Evolutionary conservation across 1,140 invertebrate genomes (phyloP).

Genomic region (Triops cancriformis): DNA sequence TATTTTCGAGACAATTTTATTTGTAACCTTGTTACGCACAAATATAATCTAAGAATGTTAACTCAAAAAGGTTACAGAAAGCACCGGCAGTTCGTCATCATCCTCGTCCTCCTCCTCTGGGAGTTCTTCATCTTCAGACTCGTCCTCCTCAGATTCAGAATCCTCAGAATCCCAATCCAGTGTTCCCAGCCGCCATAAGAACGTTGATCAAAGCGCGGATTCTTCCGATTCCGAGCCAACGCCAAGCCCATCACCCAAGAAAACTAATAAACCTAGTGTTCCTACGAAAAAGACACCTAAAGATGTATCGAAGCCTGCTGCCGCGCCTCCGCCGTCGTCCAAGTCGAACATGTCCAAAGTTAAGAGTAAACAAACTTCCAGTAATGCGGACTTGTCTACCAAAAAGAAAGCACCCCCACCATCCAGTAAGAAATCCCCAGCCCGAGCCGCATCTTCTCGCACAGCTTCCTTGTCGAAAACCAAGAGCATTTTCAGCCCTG

Average conservation of each 20-base stretch:
- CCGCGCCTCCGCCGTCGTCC: not conserved
- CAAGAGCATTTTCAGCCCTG: constrained; percentile 72
- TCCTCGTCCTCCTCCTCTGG: not conserved
- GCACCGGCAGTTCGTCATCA: not conserved
- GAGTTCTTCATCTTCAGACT: not conserved
- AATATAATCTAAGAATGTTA: not conserved
- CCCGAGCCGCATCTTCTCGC: constrained; percentile 38
- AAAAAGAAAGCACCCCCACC: constrained; percentile 30
- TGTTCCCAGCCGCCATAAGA: not conserved
- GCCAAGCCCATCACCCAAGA: constrained; percentile 27
- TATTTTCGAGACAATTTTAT: not conserved
- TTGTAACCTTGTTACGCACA: not conserved
- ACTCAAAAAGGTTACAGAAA: not conserved
- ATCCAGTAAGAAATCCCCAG: constrained; percentile 34
- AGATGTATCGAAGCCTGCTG: constrained; percentile 27
- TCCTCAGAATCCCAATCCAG: not conserved
- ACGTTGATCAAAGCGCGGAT: not conserved
- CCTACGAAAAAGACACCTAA: constrained; percentile 21
- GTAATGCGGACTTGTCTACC: not conserved
- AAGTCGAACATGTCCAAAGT: not conserved
- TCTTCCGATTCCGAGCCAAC: not conserved
- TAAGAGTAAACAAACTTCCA: not conserved
- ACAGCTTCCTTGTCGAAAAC: constrained; percentile 53
- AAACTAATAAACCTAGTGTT: constrained; percentile 21
- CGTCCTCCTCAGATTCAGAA: not conserved